Base-by-base conservation (phyloP, 2,113 vertebrate genomes). In the Chlamydotis undulata region DNA sequence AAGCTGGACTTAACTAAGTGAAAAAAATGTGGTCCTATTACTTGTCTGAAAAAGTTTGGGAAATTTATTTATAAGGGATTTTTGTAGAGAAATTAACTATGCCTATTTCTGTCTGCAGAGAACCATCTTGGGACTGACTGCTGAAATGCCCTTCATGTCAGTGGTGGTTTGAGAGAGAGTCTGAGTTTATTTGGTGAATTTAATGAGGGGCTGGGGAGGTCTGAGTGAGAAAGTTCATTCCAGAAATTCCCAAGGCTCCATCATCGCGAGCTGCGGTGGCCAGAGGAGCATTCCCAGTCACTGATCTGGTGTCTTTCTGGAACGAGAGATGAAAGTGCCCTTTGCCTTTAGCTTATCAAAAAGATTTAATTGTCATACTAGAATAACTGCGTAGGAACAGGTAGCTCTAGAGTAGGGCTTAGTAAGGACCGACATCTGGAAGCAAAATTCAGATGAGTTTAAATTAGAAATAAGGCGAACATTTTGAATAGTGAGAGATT, bases 1-100 rank as follows among this genome's bases (percentile, higher is more conserved):
- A 87, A 50, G 45, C 61, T 95, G 87, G 65, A n/a, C 85, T 95
- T 68, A 76, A 78, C 35, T 7, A 47, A 61, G 64, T 75, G 73
- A 57, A 61, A 88, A 71, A 75, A 85, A 50, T 49, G 41, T 3
- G 8, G 39, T 33, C 31, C 5, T 5, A 11, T 81, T 55, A 8
- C 11, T 71, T 56, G 45, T 33, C 64, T 82, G 83, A 63, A 84
- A 52, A 79, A 53, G 16, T 53, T 76, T 25, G 74, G 65, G 35
- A 53, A 83, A 57, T 68, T 26, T 9, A n/a, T 57, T 82, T 93
- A 64, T 1, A 75, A 55, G 23, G 10, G 37, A 2, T 31, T 93
- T 93, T 83, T 73, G 15, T 23, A 24, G 52, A 45, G 56, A 33
- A 80, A 76, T 14, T 21, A 86, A 26, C 7, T 16, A 52, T 50